phyloP scores from a whole-genome alignment of 35 echinoderm and acorn worm species.

The Hemicentrotus pulcherrimus region DNA sequence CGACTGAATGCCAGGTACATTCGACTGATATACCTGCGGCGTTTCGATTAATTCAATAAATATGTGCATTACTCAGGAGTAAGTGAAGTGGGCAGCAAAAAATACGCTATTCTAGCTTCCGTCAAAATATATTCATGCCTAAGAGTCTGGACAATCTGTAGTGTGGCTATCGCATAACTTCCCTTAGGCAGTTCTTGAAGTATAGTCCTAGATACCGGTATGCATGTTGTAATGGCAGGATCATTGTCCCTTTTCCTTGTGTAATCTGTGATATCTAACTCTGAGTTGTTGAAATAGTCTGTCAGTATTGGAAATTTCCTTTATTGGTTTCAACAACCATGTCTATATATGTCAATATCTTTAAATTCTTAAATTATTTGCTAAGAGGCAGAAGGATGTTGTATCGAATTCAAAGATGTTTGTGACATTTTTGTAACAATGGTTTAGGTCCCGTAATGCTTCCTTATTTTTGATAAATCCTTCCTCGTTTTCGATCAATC shows the following conservation, averaged over 20 bases:
- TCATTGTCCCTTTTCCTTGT: background rate
- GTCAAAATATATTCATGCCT: background rate
- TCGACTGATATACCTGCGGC: background rate
- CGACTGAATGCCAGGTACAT: background rate
- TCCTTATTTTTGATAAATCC: too few species aligned
- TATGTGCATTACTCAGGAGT: constrained; percentile 9
- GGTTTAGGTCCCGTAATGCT: too few species aligned
- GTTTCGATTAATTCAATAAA: background rate
- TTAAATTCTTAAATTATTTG: too few species aligned
- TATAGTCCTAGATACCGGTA: background rate
- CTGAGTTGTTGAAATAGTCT: background rate
- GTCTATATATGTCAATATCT: too few species aligned
- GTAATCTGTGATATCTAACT: background rate
- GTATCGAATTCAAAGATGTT: too few species aligned
- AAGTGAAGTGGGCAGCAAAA: background rate
- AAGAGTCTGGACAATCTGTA: background rate
- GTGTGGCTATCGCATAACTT: background rate
- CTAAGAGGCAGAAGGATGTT: too few species aligned
- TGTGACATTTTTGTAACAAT: too few species aligned
- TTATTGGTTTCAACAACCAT: background rate
- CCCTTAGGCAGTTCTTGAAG: background rate
- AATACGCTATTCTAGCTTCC: background rate
- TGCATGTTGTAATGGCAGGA: background rate
- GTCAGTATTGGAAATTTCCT: background rate
- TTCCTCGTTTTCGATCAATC: too few species aligned